Base-by-base conservation (phyloP, 1,140 invertebrate species). In the Pentalonia nigronervosa region DNA sequence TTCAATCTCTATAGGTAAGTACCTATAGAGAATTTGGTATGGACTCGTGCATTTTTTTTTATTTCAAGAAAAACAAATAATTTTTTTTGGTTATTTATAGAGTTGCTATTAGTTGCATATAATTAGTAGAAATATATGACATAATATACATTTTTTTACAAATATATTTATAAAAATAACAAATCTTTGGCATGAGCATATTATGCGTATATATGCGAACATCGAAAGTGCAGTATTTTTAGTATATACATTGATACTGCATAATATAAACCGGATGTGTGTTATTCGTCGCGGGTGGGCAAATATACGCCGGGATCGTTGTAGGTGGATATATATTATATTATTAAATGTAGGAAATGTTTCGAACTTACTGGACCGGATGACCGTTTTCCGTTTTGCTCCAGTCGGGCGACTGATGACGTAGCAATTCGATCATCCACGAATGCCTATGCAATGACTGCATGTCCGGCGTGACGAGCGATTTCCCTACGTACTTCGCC, bases 311-410 rank as follows among this genome's bases (percentile, higher is more conserved):
- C 25, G 56, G 34, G 36, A 84, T 84, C 25, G 41, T 86, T 17
- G 4, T 76, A n/a, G 30, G 30, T 67, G n/a, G n/a, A 86, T 14
- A 45, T 45, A 45, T 21, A 21, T 9, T 0, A 45, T 84, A 84
- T 23, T 83, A 83, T 41, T 25, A 84, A 84, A 45, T 47, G n/a
- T 53, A 88, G 47, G 47, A 50, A 88, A 88, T 34, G 87, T 50
- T 88, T 50, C 87, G 9, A 50, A 88, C 45, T 34, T 88, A 88
- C 87, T 88, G 87, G 87, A 50, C 87, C 87, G 87, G 87, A 88
- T 50, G 87, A 88, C 87, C n/a, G 87, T 88, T 88, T 88, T 88
- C 87, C 87, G 87, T 88, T 88, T 88, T 88, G 87, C 87, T 88
- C 34, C 87, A n/a, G 47, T n/a, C 60, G 60, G 60, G 60, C 60